phyloP scores from a whole-genome alignment of 2,113 vertebrate genomes.

The Archocentrus centrarchus region DNA sequence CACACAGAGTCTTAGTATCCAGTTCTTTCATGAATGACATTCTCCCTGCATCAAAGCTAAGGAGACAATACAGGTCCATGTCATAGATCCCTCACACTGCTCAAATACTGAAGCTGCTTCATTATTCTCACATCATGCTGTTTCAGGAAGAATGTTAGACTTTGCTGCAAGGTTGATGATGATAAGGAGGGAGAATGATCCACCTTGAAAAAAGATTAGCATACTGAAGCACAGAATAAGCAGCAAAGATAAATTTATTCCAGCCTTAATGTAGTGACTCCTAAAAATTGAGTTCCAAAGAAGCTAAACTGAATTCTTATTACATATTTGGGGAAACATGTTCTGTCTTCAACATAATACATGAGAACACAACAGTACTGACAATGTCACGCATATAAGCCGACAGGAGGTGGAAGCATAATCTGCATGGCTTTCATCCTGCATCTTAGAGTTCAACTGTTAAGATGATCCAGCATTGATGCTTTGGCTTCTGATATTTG shows the following conservation, averaged over 20 bases:
- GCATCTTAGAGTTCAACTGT: too few species aligned
- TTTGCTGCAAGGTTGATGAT: conserved; percentile 10
- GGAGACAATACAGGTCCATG: neutral
- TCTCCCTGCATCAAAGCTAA: conserved; percentile 4
- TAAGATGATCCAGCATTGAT: too few species aligned
- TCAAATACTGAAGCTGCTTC: conserved; percentile 16
- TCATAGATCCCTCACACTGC: neutral
- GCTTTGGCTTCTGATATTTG: too few species aligned
- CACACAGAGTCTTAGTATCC: too few species aligned
- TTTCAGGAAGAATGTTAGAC: conserved; percentile 10
- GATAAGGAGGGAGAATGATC: conserved; percentile 3
- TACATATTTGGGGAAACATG: neutral
- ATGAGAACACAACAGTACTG: neutral
- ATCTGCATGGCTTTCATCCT: too few species aligned
- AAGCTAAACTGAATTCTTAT: neutral
- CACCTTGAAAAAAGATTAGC: neutral
- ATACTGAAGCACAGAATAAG: conserved; percentile 9
- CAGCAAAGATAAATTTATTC: neutral
- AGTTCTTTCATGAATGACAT: conserved; percentile 14
- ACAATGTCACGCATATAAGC: neutral
- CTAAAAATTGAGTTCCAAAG: neutral
- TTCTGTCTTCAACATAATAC: accelerated
- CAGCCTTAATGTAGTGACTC: neutral
- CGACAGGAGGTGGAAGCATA: too few species aligned
- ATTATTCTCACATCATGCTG: conserved; percentile 22